Evolutionary conservation across 2,797 vertebrate species (phyloP).

Genomic region (Sandelia bainsii): DNA sequence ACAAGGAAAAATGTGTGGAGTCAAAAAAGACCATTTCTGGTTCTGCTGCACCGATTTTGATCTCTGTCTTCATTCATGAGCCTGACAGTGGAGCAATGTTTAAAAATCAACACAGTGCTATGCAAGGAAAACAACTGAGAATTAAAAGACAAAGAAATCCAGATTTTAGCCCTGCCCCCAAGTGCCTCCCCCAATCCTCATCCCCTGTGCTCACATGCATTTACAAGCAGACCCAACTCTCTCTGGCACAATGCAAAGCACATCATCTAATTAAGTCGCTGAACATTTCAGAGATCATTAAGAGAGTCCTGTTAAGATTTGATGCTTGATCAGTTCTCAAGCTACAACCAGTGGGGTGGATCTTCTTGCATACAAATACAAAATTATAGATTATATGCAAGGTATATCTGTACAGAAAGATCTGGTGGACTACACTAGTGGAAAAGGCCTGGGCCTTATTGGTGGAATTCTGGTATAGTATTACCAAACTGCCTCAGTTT

Average conservation of each 20-base stretch:
- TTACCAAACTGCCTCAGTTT: no score
- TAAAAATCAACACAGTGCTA: not conserved
- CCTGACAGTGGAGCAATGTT: not conserved
- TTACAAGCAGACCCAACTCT: constrained; percentile 29
- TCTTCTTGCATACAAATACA: not conserved
- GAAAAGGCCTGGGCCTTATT: no score
- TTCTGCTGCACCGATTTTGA: not conserved
- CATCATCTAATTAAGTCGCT: constrained; percentile 73
- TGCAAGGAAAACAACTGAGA: not conserved
- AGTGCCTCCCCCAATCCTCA: not conserved
- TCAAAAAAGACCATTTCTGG: no score
- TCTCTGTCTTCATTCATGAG: not conserved
- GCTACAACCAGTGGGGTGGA: constrained; percentile 13
- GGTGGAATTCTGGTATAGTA: no score
- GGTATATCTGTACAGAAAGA: not conserved
- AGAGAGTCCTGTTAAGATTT: constrained; percentile 76
- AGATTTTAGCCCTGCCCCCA: constrained; percentile 19
- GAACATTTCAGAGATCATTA: constrained; percentile 80
- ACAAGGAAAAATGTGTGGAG: no score
- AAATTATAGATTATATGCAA: no score
- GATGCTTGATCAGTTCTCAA: constrained; percentile 71
- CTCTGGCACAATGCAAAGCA: constrained; percentile 52
- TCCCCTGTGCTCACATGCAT: not conserved
- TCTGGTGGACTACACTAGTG: not conserved
- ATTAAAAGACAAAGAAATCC: constrained; percentile 24